Conservation (phyloP, 2,797 vertebrate species). For the Phylloscopus collybita region DNA sequence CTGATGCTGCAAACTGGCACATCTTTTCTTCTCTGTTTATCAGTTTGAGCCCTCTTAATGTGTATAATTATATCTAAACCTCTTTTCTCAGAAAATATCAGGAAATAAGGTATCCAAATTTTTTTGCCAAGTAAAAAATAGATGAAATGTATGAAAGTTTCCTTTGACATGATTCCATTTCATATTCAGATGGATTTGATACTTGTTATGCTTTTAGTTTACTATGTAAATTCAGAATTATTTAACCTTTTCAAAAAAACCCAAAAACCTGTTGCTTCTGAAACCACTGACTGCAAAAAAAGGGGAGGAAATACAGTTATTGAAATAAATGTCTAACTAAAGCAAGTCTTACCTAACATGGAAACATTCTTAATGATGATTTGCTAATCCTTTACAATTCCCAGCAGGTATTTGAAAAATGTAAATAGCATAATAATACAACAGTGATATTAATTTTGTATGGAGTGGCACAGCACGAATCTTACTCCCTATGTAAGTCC, state of each 20-base stretch:
- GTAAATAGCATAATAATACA: background rate
- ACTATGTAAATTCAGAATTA: background rate
- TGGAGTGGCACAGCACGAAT: background rate
- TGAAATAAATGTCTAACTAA: background rate
- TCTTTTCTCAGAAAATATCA: background rate
- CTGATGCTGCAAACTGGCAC: background rate
- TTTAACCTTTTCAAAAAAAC: background rate
- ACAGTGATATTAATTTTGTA: conserved; percentile 40
- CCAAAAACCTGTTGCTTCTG: background rate
- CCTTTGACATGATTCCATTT: background rate
- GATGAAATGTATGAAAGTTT: background rate
- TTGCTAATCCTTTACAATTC: conserved; percentile 19
- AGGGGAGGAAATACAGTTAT: background rate
- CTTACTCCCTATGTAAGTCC: background rate
- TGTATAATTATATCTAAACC: background rate
- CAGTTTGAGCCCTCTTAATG: background rate
- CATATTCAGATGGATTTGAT: background rate
- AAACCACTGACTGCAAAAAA: background rate
- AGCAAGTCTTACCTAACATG: background rate
- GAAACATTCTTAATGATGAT: conserved; percentile 4
- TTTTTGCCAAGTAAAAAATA: background rate
- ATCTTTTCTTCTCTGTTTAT: background rate
- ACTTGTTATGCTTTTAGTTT: background rate
- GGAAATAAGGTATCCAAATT: background rate
- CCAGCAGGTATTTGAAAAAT: conserved; percentile 44